Evolutionary conservation across 2,797 vertebrate genomes (phyloP).

Genomic region (Ambastaia sidthimunki): DNA sequence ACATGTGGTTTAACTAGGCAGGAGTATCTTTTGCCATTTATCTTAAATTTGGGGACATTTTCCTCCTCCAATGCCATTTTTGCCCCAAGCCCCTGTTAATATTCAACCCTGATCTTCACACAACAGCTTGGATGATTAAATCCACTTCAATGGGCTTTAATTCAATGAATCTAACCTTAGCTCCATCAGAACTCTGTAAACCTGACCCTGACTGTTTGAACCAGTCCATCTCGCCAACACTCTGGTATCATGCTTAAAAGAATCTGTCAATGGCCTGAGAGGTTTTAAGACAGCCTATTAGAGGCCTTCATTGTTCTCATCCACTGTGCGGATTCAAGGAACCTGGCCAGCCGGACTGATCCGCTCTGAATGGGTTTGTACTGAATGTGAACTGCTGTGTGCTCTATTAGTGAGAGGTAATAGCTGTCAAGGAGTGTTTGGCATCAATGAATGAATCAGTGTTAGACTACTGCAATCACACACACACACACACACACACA

Average conservation of each 20-base stretch:
- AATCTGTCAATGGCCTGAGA: constrained; percentile 43
- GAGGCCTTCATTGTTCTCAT: constrained; percentile 46
- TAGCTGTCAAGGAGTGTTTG: constrained; percentile 55
- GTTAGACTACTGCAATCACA: constrained; percentile 21
- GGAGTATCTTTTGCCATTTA: too few relatives aligned
- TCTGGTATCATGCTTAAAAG: constrained; percentile 27
- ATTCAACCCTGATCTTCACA: too few relatives aligned
- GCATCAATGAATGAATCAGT: constrained; percentile 52
- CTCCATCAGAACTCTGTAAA: neutral
- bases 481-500: neutral
- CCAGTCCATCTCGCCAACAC: neutral
- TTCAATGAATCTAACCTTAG: neutral
- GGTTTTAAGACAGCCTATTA: constrained; percentile 31
- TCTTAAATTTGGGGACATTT: too few relatives aligned
- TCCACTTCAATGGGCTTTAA: neutral
- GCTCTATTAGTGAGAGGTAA: constrained; percentile 70
- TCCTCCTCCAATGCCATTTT: too few relatives aligned
- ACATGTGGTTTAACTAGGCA: too few relatives aligned
- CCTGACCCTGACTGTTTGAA: neutral
- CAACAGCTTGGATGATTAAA: neutral
- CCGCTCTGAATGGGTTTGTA: constrained; percentile 42
- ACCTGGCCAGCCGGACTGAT: constrained; percentile 43
- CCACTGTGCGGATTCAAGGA: constrained; percentile 37
- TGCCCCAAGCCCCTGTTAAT: neutral
- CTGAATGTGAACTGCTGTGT: constrained; percentile 67